Percentiles rank a stretch among this genome's conserved stretches.
These are phyloP conservation scores for Dromiciops gliroides DNA, from an alignment of 2,113 vertebrate species.

Conservation along the genomic window DNA sequence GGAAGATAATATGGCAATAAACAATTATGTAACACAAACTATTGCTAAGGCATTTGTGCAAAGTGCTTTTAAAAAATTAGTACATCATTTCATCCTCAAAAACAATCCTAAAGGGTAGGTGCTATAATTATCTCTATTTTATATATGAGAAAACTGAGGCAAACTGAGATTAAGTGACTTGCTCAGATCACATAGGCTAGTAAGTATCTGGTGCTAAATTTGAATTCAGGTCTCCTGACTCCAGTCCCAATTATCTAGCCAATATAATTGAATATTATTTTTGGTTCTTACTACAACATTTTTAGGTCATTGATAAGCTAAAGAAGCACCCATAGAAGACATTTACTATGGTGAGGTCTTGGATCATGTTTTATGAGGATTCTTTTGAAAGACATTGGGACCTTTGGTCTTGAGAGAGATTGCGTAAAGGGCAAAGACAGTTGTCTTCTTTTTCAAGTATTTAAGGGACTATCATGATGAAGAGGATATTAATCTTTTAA, in stretches of 20 bases:
- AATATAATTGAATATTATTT: neutral
- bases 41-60: neutral
- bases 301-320: neutral
- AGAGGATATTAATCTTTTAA: too few relatives aligned
- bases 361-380: neutral
- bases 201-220: neutral
- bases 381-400: neutral
- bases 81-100: neutral
- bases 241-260: neutral
- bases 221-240: neutral
- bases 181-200: too few relatives aligned
- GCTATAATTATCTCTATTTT: neutral
- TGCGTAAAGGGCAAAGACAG: neutral
- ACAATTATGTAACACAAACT: neutral
- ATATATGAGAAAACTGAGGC: neutral
- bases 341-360: neutral
- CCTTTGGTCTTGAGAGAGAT: neutral
- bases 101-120: neutral
- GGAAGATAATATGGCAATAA: neutral
- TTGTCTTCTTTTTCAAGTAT: neutral
- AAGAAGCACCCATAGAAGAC: neutral
- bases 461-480: neutral
- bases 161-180: neutral
- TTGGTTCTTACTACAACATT: neutral
- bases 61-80: neutral